Conservation (phyloP, 2,797 vertebrate species). For the Microcaecilia unicolor region DNA sequence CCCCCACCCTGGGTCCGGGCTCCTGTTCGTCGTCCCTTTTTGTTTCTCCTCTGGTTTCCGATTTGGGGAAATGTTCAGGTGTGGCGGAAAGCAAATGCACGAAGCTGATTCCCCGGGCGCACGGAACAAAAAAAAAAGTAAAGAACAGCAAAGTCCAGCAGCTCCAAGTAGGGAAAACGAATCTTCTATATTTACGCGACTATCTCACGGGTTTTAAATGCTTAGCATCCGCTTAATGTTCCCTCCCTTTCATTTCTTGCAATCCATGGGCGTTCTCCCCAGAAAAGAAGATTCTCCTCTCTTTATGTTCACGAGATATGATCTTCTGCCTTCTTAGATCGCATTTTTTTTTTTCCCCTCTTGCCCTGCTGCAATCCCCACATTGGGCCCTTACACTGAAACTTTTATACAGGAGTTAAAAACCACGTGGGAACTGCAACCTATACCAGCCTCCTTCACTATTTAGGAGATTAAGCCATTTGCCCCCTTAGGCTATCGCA, state of each 20-base stretch:
- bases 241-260: conserved; percentile 29
- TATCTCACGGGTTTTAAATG: too few species aligned
- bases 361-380: conserved; percentile 51
- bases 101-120: too few species aligned
- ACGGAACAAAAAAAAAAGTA: too few species aligned
- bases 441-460: conserved; percentile 44
- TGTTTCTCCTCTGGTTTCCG: not conserved
- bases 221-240: conserved; percentile 22
- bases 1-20: too few species aligned
- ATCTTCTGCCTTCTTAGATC: conserved; percentile 31
- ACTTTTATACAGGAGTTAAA: conserved; percentile 72
- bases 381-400: conserved; percentile 62
- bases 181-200: too few species aligned
- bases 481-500: conserved; percentile 31
- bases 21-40: too few species aligned
- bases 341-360: conserved; percentile 9
- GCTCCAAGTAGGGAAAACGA: too few species aligned
- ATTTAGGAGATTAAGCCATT: conserved; percentile 50
- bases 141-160: too few species aligned
- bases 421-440: conserved; percentile 78
- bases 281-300: too few species aligned
- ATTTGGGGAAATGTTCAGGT: too few species aligned
- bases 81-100: too few species aligned
- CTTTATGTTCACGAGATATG: too few species aligned
- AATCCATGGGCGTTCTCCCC: conserved; percentile 23